Evolutionary conservation across 2,888 invertebrate species (phyloP), one percentile per base, ranked within the genome.

Genomic region (Dorcus hopei): DNA sequence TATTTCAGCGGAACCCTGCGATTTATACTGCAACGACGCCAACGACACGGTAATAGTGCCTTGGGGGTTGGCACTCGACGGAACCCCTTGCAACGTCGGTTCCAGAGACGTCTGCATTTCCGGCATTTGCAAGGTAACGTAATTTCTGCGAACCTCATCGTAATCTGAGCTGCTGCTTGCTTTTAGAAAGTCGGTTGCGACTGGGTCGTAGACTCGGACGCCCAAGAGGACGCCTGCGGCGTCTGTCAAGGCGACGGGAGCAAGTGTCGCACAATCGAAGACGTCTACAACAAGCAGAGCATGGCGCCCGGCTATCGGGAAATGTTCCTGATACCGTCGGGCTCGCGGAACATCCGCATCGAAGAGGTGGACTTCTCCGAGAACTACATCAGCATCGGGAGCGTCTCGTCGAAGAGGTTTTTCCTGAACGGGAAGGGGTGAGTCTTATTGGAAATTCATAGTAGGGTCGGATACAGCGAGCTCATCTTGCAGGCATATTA

Each of bases 151-250:
- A 14, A 39, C 16, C 19, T 40, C 16, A 26, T 38, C 14, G 23
- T 38, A 51, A 51, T 38, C 11, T 26, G 40, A 26, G 19, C 16
- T 16, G 14, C 14, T 14, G 14, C 42, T 53, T 52, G 51, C 48
- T 56, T 56, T 83, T 83, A 93, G 88, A 88, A 87, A 80, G 90
- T 95, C 53, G 92, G 94, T n/a, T 95, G 95, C 79, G 94, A 95
- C 80, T 94, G 93, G 93, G 80, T 85, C 54, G 87, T 95, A 49
- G 90, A 90, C 72, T 93, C 93, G 0, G 84, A 84, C 53, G 83
- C 88, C 38, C 83, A 86, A 68, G 93, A 93, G 71, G 95, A 95
- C 77, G 84, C 87, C 49, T 95, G 95, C 74, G 94, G 95, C 5
- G 82, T 92, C 52, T 95, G 95, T 73, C 90, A 90, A 68, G 95